A percentile compares a stretch with the other conserved stretches of the same genome.
These are phyloP conservation scores for Trachythela sp. DNA, from an alignment of 64 coral and sea anemone species.

Conservation along the genomic window DNA sequence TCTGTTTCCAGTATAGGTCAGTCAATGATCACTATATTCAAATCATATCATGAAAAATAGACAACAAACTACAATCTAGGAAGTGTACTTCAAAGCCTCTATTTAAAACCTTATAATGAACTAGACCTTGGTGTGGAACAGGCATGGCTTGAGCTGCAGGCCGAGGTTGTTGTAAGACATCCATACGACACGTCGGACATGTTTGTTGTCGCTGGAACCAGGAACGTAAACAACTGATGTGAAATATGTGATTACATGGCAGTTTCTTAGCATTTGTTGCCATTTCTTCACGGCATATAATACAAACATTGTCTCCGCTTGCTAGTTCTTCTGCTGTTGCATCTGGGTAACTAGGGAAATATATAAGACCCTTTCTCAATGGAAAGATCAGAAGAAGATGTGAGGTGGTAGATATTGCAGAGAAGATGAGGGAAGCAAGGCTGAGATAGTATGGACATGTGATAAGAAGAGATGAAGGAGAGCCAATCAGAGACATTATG, in stretches of 20 bases:
- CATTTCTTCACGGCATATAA: constrained; percentile 98
- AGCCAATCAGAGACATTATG: no score
- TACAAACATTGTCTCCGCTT: constrained; percentile 97
- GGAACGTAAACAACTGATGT: constrained; percentile 85
- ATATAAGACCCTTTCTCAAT: no score
- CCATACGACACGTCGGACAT: constrained; percentile 94
- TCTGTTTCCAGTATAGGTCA: no score
- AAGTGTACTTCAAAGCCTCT: no score
- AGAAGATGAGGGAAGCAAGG: background rate
- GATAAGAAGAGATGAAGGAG: no score
- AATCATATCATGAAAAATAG: no score
- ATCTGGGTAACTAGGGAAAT: constrained; percentile 79
- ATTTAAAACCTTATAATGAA: constrained; percentile 26
- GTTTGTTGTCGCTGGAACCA: constrained; percentile 98
- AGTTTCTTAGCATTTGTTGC: constrained; percentile 89
- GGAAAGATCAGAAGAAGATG: no score
- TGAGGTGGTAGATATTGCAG: no score
- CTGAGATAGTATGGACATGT: no score
- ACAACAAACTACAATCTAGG: no score
- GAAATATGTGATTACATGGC: constrained; percentile 95
- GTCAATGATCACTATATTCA: no score
- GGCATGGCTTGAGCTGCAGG: constrained; percentile 39
- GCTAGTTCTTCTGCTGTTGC: constrained; percentile 81
- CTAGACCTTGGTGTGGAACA: constrained; percentile 40
- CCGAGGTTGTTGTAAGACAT: constrained; percentile 61